These are phyloP conservation scores for Steinernema hermaphroditum DNA, from an alignment of 2,888 invertebrate genomes.

Conservation along the genomic window DNA sequence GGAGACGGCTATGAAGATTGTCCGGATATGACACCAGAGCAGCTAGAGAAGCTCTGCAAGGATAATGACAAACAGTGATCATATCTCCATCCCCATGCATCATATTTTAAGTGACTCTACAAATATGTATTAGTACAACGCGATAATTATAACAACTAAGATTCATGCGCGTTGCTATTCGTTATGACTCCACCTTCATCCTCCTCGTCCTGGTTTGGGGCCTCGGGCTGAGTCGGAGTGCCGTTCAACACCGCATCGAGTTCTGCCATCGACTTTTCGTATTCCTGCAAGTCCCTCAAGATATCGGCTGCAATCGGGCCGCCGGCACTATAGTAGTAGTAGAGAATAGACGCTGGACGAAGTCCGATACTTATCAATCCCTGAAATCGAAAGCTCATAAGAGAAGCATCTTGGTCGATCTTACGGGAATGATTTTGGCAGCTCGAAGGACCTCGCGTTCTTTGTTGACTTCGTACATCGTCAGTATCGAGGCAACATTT, in stretches of 20 bases:
- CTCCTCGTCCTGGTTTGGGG: too few relatives aligned
- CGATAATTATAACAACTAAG: too few relatives aligned
- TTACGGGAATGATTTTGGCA: background rate
- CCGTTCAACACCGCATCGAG: background rate
- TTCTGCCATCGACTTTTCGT: background rate
- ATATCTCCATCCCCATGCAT: too few relatives aligned
- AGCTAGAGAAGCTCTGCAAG: constrained; percentile 20
- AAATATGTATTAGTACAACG: too few relatives aligned
- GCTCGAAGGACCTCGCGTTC: background rate
- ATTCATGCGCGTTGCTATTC: too few relatives aligned
- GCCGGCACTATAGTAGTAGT: constrained; percentile 9
- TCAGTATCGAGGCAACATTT: background rate
- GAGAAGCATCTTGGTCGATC: background rate
- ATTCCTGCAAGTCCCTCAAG: background rate
- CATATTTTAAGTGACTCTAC: too few relatives aligned
- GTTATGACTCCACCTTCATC: too few relatives aligned
- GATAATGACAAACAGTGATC: background rate
- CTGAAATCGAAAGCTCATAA: background rate
- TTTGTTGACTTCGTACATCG: background rate
- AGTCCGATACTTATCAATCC: background rate
- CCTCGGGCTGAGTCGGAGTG: too few relatives aligned
- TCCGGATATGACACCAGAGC: constrained; percentile 18
- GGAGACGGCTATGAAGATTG: constrained; percentile 18
- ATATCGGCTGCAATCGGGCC: background rate
- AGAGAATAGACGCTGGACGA: background rate